Base-by-base conservation (phyloP, 2,888 invertebrate species). In the Dichetophora obliterata region DNA sequence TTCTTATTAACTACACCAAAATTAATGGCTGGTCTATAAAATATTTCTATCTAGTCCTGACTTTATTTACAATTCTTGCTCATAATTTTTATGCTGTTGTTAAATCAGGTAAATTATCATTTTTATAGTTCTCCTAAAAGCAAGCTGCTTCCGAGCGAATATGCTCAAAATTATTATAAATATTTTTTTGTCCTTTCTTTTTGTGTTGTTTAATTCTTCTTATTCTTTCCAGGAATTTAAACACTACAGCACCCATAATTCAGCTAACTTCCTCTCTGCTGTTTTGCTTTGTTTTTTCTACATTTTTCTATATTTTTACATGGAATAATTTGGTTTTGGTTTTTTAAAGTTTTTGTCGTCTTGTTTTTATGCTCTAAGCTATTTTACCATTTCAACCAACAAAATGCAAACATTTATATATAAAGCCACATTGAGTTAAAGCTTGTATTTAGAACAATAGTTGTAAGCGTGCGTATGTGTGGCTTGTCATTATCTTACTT, bases 371-470 rank as follows among this genome's bases (percentile, higher is more conserved):
- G 37, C 9, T 31, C 5, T 31, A 31, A 31, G 31, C 31, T 5
- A 19, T 57, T 57, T 19, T 57, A 54, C 9, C 54, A 22, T 24
- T 59, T 27, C 9, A 19, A n/a, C 54, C n/a, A 54, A 24, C 31
- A 31, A 3, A n/a, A 59, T 24, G 14, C 57, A 59, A 6, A 59
- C 57, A 59, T 59, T 59, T 59, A 37, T 43, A 66, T 43, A 19
- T 59, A 22, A 43, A 66, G 43, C n/a, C 66, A n/a, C 66, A 66
- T 66, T 66, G 31, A 66, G 66, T 37, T 66, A 11, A 43, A 22
- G 43, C 65, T 65, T 65, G 9, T 43, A 65, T 31, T 65, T 65
- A 37, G n/a, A 5, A 19, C 65, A 65, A 65, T 22, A 65, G 65
- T 34, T 19, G 19, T 43, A 43, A 43, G 37, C 22, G 9, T 43